Base-by-base conservation (phyloP, 2,888 invertebrate species). In the Himalopsyche anomala region DNA sequence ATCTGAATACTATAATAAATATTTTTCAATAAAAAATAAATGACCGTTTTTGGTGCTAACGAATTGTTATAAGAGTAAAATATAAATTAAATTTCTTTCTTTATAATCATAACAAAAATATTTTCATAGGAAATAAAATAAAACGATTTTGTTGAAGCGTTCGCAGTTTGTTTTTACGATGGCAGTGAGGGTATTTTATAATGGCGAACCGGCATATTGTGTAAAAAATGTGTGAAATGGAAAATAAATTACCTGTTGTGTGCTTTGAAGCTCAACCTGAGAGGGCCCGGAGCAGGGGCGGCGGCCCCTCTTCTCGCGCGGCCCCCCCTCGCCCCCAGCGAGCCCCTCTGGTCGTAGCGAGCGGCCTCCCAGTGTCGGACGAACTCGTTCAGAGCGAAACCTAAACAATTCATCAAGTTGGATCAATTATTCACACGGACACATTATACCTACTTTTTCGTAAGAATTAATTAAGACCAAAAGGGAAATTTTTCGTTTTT, bases 311-410 rank as follows among this genome's bases (percentile, higher is more conserved):
- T 89, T 89, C 83, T 91, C 92, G 85, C 91, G 91, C 81, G 92
- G 89, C 87, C 90, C 90, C 89, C 94, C 89, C 79, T 91, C 92
- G 84, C 91, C 91, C 81, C 92, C 89, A 87, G 90, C 90, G 89
- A 94, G 40, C 90, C 90, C 83, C 90, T 90, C 74, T 94, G 95
- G 92, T 96, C 95, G 92, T 96, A 97, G 91, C 94, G 94, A 89
- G 96, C 95, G 88, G 96, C 95, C 92, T 97, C 97, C 94, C 95
- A 97, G 92, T 97, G 95, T 88, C 95, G 94, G 91, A 97, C 96
- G 93, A 96, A 96, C 89, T 96, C 96, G 90, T 95, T 95, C 91
- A 96, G 93, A 89, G 93, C 92, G 90, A 95, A 92, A 91, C 95
- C 96, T 96, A 92, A 74, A 83, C 54, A 84, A 82, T 62, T 62